Evolutionary conservation across 92 coral and sea anemone genomes (phyloP).

Genomic region (Siderastrea radians): DNA sequence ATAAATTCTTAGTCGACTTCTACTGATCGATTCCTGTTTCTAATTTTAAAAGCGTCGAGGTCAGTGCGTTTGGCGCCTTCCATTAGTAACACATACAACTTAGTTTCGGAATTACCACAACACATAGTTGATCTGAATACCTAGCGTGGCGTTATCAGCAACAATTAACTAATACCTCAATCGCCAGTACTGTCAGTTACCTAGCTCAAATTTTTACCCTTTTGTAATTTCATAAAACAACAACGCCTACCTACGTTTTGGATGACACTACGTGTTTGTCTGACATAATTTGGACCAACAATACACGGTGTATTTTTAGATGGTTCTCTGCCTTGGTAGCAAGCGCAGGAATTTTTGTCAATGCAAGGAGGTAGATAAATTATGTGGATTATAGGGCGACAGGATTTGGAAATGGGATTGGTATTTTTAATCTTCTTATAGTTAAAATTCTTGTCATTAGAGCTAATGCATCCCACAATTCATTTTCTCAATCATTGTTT

Average conservation of each 20-base stretch:
- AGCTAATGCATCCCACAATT: constrained; percentile 21
- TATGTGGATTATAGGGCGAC: constrained; percentile 46
- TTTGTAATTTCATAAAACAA: neutral
- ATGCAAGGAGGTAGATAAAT: neutral
- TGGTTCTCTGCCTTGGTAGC: neutral
- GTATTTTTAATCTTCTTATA: constrained; percentile 35
- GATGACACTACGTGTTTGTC: neutral
- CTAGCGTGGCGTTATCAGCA: neutral
- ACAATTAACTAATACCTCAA: neutral
- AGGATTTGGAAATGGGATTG: constrained; percentile 31
- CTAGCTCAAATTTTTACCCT: neutral
- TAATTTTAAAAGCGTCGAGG: neutral
- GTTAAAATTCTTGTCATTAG: constrained; percentile 26
- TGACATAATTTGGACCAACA: constrained; percentile 2
- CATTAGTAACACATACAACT: neutral
- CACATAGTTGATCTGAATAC: neutral
- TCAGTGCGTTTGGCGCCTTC: neutral
- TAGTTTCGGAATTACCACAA: neutral
- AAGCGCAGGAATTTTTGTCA: constrained; percentile 12
- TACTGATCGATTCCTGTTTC: neutral
- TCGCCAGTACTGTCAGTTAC: neutral
- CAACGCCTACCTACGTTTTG: neutral
- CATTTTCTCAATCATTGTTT: constrained; percentile 1
- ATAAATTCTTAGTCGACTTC: neutral
- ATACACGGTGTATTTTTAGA: neutral